Base-by-base conservation (phyloP, 2,888 invertebrate species). In the Folsomia candida region DNA sequence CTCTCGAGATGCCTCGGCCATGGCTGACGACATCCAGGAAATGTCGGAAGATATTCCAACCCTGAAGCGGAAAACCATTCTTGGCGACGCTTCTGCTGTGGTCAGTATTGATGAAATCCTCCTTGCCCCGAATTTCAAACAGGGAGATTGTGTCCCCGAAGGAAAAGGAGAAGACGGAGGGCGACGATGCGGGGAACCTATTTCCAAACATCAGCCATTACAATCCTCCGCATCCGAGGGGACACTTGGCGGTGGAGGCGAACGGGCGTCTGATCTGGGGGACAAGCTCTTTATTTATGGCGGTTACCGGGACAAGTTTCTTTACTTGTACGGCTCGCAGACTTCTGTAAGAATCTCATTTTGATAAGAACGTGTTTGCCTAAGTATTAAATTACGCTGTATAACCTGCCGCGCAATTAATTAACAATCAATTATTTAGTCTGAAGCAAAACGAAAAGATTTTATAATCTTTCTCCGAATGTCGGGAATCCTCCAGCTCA, bases 381-480 rank as follows among this genome's bases (percentile, higher is more conserved):
- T n/a, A n/a, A n/a, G n/a, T n/a, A n/a, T n/a, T n/a, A n/a, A n/a
- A n/a, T n/a, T n/a, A n/a, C n/a, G n/a, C n/a, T n/a, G n/a, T n/a
- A n/a, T n/a, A n/a, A n/a, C n/a, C n/a, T n/a, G n/a, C n/a, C n/a
- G n/a, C n/a, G n/a, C n/a, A n/a, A n/a, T n/a, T n/a, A n/a, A n/a
- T n/a, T n/a, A n/a, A n/a, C n/a, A n/a, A n/a, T n/a, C n/a, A n/a
- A n/a, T n/a, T 54, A n/a, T 54, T 54, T 29, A 69, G 68, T 61
- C 68, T 1, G 68, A 69, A 24, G 25, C 63, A 11, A 60, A 69
- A 20, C n/a, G 68, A 37, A 62, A 51, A 51, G 29, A 51, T n/a
- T 69, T 57, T 20, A 51, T 29, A 11, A 29, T 63, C 25, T 69
- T 69, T 29, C 22, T 69, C 22, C 47, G 57, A 25, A 69, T 51